These are phyloP conservation scores for Mylabris phalerata DNA, from an alignment of 1,140 invertebrate genomes.

Conservation along the genomic window DNA sequence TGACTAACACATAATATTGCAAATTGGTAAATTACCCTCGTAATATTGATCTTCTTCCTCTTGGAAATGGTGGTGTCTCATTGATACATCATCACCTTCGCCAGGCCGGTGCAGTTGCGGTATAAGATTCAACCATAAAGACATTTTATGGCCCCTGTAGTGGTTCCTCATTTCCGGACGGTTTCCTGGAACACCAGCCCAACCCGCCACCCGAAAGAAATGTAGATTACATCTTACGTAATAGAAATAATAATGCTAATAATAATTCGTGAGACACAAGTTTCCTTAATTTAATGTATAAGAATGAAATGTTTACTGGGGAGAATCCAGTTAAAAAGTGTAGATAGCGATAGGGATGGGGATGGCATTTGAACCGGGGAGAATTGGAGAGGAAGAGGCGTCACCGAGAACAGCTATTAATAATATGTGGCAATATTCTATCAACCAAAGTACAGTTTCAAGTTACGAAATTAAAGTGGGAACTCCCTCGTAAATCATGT, in stretches of 20 bases:
- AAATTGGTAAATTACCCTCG: slow-evolving; percentile 46
- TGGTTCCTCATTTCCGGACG: slow-evolving; percentile 70
- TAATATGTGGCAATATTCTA: slow-evolving; percentile 17
- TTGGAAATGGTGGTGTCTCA: slow-evolving; percentile 71
- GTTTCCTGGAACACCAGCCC: slow-evolving; percentile 44
- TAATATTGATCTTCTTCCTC: slow-evolving; percentile 62
- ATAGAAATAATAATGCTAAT: too few species aligned
- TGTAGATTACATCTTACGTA: too few species aligned
- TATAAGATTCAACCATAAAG: slow-evolving; percentile 86
- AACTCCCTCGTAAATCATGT: slow-evolving; percentile 20
- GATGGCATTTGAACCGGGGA: too few species aligned
- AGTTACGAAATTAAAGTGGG: slow-evolving; percentile 20
- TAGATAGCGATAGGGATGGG: too few species aligned
- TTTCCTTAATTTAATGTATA: too few species aligned
- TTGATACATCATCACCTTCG: slow-evolving; percentile 60
- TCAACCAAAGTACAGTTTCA: slow-evolving; percentile 16
- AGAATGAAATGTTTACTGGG: too few species aligned
- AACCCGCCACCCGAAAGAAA: too few species aligned
- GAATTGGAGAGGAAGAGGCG: too few species aligned
- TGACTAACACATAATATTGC: too few species aligned
- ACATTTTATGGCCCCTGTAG: slow-evolving; percentile 84
- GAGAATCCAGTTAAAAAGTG: too few species aligned
- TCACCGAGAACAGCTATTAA: slow-evolving; percentile 7
- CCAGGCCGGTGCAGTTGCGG: slow-evolving; percentile 78
- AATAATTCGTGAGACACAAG: too few species aligned